phyloP scores from a whole-genome alignment of 1,140 invertebrate genomes.

The Myzus persicae region DNA sequence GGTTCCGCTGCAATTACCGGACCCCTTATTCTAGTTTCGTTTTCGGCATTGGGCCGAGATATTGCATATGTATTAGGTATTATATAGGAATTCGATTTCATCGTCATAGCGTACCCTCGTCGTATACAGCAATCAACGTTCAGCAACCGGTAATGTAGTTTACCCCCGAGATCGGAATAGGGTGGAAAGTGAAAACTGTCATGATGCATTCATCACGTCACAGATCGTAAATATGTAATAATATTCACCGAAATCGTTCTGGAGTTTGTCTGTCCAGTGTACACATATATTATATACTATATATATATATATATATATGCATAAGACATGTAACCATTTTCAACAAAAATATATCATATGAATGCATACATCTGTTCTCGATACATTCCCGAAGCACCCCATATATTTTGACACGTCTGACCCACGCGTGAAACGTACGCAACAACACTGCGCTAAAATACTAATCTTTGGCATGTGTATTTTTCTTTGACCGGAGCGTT shows the following conservation, averaged over 20 bases:
- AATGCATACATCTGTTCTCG: conserved; percentile 6
- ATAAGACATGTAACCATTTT: background rate
- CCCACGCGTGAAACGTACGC: background rate
- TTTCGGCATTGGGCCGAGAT: background rate
- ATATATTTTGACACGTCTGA: conserved; percentile 35
- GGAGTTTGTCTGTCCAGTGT: background rate
- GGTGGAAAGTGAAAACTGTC: background rate
- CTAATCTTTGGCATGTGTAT: conserved; percentile 32
- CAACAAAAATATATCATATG: background rate
- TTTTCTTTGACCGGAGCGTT: conserved; percentile 39
- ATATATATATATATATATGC: background rate
- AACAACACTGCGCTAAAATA: background rate
- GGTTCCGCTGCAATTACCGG: conserved; percentile 34
- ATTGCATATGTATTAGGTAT: background rate
- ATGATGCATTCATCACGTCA: background rate
- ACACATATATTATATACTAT: background rate
- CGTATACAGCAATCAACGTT: background rate
- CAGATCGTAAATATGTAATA: background rate
- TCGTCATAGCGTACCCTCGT: background rate
- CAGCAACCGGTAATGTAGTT: background rate
- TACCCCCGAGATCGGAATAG: background rate
- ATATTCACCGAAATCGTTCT: background rate
- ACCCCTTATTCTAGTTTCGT: background rate
- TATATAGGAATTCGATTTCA: conserved; percentile 22
- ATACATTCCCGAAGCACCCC: background rate